Evolutionary conservation across 2,113 vertebrate species (phyloP), one percentile per base, ranked within the genome.

Genomic region (Dromaius novaehollandiae): DNA sequence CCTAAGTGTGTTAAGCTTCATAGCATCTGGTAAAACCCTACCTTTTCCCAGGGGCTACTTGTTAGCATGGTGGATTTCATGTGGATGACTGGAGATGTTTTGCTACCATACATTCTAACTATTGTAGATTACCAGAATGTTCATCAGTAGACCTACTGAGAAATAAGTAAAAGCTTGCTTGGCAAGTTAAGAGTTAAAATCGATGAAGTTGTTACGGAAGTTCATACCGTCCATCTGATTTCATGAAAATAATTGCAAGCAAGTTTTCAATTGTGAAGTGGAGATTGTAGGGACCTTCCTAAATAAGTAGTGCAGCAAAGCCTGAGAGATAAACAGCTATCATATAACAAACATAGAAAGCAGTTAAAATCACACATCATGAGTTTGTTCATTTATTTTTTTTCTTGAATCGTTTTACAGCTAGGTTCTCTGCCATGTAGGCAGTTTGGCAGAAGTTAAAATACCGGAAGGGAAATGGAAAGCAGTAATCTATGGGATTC

Each of bases 361-460:
- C 40, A 58, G 26, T 22, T 77, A 16, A 30, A 88, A 48, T 36
- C 58, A 71, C 68, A 77, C 21, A 25, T 38, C 36, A 86, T 84
- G 60, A 73, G 66, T 81, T 96, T 12, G 42, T 69, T 58, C 13
- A 15, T 69, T 48, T 63, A 2, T 65, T 92, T 46, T 38, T 38
- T 7, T 38, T n/a, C 69, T 88, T 81, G 73, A 66, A 73, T 71
- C 32, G 28, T 87, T 86, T 58, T 48, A 71, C 58, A 48, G 6
- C 73, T 82, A n/a, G 56, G n/a, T 82, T 95, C 19, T 58, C 44
- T 51, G 78, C 71, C 89, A 51, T 88, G 30, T 40, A 44, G 46
- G 75, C 71, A 50, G 25, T 71, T 95, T 91, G 89, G 84, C 92
- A 97, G 85, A 86, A 73, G 26, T 74, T 68, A 42, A 80, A n/a